Evolutionary conservation across 2,888 invertebrate genomes (phyloP).

Genomic region (Nebria brevicollis): DNA sequence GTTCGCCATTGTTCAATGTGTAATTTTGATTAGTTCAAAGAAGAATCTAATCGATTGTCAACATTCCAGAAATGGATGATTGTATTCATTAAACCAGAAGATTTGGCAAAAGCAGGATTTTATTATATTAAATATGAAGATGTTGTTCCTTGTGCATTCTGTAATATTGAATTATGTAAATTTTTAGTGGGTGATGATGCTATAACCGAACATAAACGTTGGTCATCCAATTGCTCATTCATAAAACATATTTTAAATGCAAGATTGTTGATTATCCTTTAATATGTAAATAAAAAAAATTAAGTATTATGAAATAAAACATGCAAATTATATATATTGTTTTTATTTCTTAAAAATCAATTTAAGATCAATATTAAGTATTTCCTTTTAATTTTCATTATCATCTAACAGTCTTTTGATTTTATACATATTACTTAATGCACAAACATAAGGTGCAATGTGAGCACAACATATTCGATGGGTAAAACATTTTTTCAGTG

Average conservation of each 20-base stretch:
- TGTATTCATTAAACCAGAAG: slow-evolving; percentile 68
- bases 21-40: slow-evolving; percentile 54
- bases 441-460: not conserved
- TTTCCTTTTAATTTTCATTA: no score
- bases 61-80: slow-evolving; percentile 77
- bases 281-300: no score
- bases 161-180: slow-evolving; percentile 80
- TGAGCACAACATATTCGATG: not conserved
- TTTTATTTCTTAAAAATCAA: no score
- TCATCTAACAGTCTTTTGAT: no score
- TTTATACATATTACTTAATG: not conserved
- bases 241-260: no score
- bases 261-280: no score
- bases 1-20: not conserved
- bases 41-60: slow-evolving; percentile 70
- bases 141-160: slow-evolving; percentile 83
- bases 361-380: no score
- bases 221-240: no score
- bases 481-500: not conserved
- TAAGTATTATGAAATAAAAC: no score
- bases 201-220: slow-evolving; percentile 56
- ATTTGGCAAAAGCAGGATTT: slow-evolving; percentile 83
- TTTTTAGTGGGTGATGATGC: slow-evolving; percentile 88
- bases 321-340: no score
- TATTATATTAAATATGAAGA: slow-evolving; percentile 81